Base-by-base conservation (phyloP, 2,888 invertebrate genomes). In the Chironomus tentans region DNA sequence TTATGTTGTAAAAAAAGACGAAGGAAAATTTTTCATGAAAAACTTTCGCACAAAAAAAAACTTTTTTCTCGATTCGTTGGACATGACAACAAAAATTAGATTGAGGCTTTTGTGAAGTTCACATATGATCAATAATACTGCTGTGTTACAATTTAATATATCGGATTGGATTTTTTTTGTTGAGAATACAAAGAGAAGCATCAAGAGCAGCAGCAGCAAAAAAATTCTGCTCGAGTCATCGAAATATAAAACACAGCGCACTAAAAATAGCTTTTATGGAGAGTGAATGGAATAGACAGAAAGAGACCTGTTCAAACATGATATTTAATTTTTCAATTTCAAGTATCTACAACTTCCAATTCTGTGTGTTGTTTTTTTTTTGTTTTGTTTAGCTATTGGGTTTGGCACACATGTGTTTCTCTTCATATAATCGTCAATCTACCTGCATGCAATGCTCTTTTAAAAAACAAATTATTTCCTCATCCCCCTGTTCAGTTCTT, bases 281-380 rank as follows among this genome's bases (percentile, higher is more conserved):
- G 24, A 65, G 12, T 65, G n/a, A 24, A 21, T 65, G 65, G 21
- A 24, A 65, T 5, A 56, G 22, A 65, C 13, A 21, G 22, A 12
- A 65, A 68, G 7, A 28, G 28, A 68, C 68, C 68, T 68, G 68
- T 68, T 68, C 68, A 68, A 46, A 68, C 68, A 68, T 46, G 68
- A 68, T 38, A 68, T 38, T 38, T 28, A 13, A 10, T 46, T 65
- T 62, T 62, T 56, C 38, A 38, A 38, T 38, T 56, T 56, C 18
- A 18, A 18, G 56, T 56, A 15, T 56, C 18, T 56, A 6, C 15
- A 56, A 18, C 56, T 7, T 56, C 56, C n/a, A 56, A 56, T 56
- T 56, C 18, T 7, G 18, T 38, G 7, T 38, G 38, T 38, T 38
- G 38, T 38, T 38, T 38, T 38, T 7, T 38, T 38, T 38, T 38